Evolutionary conservation across 2,888 invertebrate species (phyloP), one percentile per base, ranked within the genome.

Genomic region (Phaedon cochleariae): DNA sequence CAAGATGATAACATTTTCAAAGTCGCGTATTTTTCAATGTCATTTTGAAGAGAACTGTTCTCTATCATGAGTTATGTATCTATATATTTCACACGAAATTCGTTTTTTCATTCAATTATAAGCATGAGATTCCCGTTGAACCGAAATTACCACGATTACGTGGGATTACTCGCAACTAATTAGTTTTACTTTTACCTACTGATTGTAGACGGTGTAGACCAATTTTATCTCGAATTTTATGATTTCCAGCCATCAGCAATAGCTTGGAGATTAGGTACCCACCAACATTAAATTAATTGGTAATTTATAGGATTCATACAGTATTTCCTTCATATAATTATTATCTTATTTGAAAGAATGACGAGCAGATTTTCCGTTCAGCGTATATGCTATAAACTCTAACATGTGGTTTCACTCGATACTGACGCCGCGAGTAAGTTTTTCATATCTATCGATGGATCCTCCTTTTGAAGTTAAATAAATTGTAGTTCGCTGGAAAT

Each of bases 261-360:
- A n/a, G n/a, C n/a, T n/a, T n/a, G n/a, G n/a, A n/a, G n/a, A n/a
- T n/a, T n/a, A n/a, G n/a, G 22, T 55, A 18, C 37, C 18, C 34
- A 54, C n/a, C 37, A 37, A 21, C 41, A 41, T 41, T 41, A 41
- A 41, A 41, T 15, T 15, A 41, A 15, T 41, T 15, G 12, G 34
- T 9, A 41, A 12, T 10, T 41, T 34, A 15, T 15, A 41, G 1
- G 4, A 41, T 26, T 7, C 7, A 15, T 15, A 41, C 41, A 15
- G 15, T 15, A 41, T 41, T 15, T 41, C 41, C 34, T 34, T 34
- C 4, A 26, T 15, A 3, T n/a, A 15, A 3, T 3, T 48, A 55
- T 62, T 45, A 60, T 57, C 60, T 65, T 62, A 68, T 71, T 71
- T 66, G 62, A 31, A 60, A 69, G 64, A 59, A 67, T 72, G 71